Conservation (phyloP, 2,113 vertebrate genomes). For the Gasterosteus aculeatus region DNA sequence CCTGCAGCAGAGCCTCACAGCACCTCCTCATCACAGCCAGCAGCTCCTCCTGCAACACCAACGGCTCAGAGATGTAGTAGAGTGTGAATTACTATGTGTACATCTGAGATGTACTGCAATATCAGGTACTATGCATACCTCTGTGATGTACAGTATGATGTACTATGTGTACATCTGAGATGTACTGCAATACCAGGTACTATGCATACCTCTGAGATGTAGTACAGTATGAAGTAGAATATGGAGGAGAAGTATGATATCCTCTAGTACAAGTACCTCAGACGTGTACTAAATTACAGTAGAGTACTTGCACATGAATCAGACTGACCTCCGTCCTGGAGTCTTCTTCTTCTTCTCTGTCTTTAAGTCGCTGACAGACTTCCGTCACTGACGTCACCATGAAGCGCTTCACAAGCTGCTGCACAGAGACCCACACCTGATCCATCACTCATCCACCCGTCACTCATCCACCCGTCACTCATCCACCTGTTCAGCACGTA, state of each 20-base stretch:
- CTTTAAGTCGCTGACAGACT: constrained; percentile 3
- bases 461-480: too few species aligned
- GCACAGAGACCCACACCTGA: neutral
- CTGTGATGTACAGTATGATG: neutral
- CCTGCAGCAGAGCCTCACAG: constrained; percentile 28
- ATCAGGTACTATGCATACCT: neutral
- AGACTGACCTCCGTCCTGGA: neutral
- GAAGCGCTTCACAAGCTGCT: constrained; percentile 24
- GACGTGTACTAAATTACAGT: neutral
- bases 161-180: neutral
- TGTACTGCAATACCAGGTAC: neutral
- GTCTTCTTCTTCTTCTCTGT: neutral
- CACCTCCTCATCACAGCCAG: neutral
- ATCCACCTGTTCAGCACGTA: neutral
- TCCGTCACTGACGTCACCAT: neutral
- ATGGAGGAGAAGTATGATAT: too few species aligned
- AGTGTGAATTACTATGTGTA: neutral
- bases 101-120: neutral
- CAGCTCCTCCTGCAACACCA: constrained; percentile 37
- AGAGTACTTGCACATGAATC: neutral
- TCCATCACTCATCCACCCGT: too few species aligned
- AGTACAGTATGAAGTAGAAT: neutral
- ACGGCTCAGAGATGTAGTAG: neutral
- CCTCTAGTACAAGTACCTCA: neutral
- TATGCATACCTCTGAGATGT: too few species aligned